These are phyloP conservation scores for Schizaphis graminum DNA, from an alignment of 2,888 invertebrate genomes.

Conservation along the genomic window DNA sequence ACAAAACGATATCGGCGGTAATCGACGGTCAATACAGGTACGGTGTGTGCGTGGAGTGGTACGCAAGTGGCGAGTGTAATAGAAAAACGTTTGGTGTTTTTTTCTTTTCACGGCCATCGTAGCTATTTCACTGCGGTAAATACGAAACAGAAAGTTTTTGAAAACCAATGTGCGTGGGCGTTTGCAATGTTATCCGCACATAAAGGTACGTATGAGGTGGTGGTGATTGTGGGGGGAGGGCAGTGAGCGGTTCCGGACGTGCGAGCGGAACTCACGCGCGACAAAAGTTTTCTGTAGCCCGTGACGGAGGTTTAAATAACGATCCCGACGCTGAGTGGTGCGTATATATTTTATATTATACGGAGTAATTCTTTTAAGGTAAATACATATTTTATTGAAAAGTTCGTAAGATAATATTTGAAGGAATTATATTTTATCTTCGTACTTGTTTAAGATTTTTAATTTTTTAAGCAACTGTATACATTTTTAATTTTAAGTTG, in stretches of 20 bases:
- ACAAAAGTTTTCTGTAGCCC: background rate
- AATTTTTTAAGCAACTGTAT: background rate
- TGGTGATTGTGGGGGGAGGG: background rate
- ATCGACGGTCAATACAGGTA: background rate
- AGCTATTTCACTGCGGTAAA: background rate
- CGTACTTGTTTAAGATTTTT: background rate
- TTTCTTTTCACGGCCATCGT: background rate
- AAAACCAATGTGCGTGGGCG: background rate
- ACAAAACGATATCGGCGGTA: background rate
- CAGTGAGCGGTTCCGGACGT: background rate
- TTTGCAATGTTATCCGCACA: background rate
- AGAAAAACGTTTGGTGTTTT: background rate
- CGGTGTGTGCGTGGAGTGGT: background rate
- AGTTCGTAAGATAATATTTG: background rate
- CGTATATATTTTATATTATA: background rate
- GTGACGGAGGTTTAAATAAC: constrained; percentile 13
- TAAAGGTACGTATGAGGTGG: background rate
- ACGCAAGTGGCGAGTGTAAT: background rate
- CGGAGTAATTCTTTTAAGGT: background rate
- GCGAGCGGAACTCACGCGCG: background rate
- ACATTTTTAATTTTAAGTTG: background rate
- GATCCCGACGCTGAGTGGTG: background rate
- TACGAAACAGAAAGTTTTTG: background rate
- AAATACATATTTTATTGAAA: background rate
- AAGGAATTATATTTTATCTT: background rate